A percentile compares a stretch with the other conserved stretches of the same genome.
Conservation (phyloP, 2,888 invertebrate species). For the Ellobium chinense region DNA sequence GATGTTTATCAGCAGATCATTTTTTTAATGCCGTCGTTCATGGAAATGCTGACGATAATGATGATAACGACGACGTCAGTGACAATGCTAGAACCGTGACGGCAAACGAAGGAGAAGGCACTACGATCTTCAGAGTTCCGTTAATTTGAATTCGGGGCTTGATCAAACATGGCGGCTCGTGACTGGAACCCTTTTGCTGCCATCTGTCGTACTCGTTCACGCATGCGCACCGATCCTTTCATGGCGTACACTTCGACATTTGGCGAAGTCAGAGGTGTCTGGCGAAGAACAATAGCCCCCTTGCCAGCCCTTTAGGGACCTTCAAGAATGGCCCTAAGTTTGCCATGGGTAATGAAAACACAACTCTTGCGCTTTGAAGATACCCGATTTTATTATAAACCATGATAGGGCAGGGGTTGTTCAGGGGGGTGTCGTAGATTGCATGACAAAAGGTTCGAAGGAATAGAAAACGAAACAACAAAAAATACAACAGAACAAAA, state of each 20-base stretch:
- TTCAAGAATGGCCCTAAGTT: constrained; percentile 14
- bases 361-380: background rate
- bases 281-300: background rate
- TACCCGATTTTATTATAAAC: background rate
- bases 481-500: too few species aligned
- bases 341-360: constrained; percentile 37
- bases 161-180: constrained; percentile 22
- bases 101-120: too few species aligned
- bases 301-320: background rate
- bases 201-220: constrained; percentile 25
- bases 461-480: too few species aligned
- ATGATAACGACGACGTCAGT: too few species aligned
- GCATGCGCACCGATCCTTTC: constrained; percentile 26
- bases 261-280: constrained; percentile 23
- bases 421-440: too few species aligned
- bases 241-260: constrained; percentile 29
- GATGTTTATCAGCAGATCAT: too few species aligned
- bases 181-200: background rate
- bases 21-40: too few species aligned
- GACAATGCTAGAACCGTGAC: too few species aligned
- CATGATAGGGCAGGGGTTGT: too few species aligned
- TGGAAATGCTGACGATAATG: too few species aligned
- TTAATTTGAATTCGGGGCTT: background rate
- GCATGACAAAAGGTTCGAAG: too few species aligned
- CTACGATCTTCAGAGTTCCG: constrained; percentile 6